Evolutionary conservation across 2,797 vertebrate genomes (phyloP).

Genomic region (Enteromius fasciolatus): DNA sequence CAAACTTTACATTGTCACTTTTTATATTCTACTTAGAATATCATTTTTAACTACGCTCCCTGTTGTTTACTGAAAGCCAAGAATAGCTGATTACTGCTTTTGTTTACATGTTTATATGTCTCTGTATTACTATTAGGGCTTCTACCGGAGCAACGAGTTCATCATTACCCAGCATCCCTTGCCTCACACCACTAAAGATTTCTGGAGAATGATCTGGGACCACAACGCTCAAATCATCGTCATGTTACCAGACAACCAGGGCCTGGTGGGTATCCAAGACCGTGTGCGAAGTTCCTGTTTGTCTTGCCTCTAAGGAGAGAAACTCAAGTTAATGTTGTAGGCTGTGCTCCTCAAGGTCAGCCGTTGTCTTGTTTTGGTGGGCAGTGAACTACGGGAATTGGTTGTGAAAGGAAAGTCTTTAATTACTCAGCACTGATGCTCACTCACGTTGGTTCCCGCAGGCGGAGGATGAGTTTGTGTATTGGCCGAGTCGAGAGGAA

Average conservation of each 20-base stretch:
- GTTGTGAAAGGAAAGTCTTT: background rate
- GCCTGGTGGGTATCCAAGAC: conserved; percentile 80
- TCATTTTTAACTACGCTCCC: background rate
- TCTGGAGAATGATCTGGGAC: conserved; percentile 98
- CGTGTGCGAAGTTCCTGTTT: background rate
- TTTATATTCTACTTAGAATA: background rate
- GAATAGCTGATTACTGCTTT: background rate
- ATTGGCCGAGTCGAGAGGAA: conserved; percentile 94
- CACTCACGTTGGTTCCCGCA: conserved; percentile 56
- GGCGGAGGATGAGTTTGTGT: conserved; percentile 95
- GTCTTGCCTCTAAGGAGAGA: background rate
- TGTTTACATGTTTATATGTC: conserved; percentile 18
- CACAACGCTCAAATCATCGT: conserved; percentile 95
- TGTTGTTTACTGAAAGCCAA: background rate
- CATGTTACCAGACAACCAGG: conserved; percentile 93
- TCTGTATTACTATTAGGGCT: conserved; percentile 78
- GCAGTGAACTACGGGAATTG: background rate
- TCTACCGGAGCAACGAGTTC: conserved; percentile 92
- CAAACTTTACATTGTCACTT: background rate
- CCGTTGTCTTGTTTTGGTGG: background rate
- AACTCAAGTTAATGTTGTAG: background rate
- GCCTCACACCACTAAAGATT: conserved; percentile 94
- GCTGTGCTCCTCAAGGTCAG: background rate
- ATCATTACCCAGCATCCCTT: conserved; percentile 97
- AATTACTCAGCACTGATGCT: background rate